These are phyloP conservation scores for Sebastes vulpes DNA, from an alignment of 2,797 vertebrate species.

Conservation along the genomic window DNA sequence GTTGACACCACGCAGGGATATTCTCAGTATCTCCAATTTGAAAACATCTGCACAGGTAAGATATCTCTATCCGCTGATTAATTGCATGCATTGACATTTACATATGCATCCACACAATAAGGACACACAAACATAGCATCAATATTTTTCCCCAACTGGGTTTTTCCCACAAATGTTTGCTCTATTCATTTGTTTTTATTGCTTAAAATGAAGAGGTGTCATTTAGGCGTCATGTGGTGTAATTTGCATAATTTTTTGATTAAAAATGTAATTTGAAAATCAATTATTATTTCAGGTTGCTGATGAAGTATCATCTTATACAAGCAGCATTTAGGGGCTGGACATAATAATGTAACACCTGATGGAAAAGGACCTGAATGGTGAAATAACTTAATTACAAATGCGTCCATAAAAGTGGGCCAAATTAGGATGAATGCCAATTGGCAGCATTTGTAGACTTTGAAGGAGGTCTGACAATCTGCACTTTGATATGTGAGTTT, in stretches of 20 bases:
- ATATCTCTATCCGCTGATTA: not conserved
- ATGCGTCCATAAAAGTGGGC: not conserved
- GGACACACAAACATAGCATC: not conserved
- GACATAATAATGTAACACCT: not conserved
- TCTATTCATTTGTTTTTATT: not conserved
- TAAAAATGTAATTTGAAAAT: not conserved
- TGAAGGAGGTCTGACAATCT: not conserved
- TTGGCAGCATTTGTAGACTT: conserved; percentile 1
- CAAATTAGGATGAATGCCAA: not conserved
- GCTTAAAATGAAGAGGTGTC: not conserved
- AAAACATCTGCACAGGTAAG: conserved; percentile 67
- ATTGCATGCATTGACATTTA: conserved; percentile 9
- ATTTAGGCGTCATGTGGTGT: not conserved
- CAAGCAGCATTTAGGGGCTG: not conserved
- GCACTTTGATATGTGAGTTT: not conserved
- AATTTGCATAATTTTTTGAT: not conserved
- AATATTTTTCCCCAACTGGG: not conserved
- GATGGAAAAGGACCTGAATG: not conserved
- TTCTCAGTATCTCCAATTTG: conserved; percentile 13
- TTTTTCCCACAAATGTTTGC: not conserved
- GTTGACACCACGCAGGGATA: conserved; percentile 1
- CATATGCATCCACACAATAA: not conserved
- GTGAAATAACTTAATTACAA: not conserved
- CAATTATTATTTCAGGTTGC: not conserved
- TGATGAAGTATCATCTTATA: not conserved